Evolutionary conservation across 1,140 invertebrate species (phyloP).

Genomic region (Mylabris phalerata): DNA sequence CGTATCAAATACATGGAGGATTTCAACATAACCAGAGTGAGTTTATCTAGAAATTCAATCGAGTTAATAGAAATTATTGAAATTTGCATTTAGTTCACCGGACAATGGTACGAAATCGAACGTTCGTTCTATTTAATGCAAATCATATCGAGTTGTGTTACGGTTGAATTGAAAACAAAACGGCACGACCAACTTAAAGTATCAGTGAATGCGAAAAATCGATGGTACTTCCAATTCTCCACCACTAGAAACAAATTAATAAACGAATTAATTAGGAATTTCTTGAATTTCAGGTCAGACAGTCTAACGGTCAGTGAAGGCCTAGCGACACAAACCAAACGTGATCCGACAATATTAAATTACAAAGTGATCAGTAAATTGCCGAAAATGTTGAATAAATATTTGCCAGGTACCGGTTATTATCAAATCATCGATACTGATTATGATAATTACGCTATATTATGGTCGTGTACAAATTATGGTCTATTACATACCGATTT

Average conservation of each 20-base stretch:
- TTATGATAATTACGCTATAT: conserved; percentile 59
- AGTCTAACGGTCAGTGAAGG: conserved; percentile 43
- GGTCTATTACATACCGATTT: conserved; percentile 55
- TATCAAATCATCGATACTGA: conserved; percentile 66
- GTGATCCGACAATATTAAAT: conserved; percentile 46
- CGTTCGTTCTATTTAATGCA: conserved; percentile 63
- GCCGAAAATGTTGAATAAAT: conserved; percentile 54
- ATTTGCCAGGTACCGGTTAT: conserved; percentile 58
- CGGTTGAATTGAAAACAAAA: conserved; percentile 49
- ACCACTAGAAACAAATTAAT: background rate
- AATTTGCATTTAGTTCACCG: conserved; percentile 51
- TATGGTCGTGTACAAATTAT: conserved; percentile 63
- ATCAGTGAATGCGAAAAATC: conserved; percentile 51
- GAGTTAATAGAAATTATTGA: background rate
- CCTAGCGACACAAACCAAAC: conserved; percentile 44
- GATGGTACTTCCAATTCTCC: conserved; percentile 48
- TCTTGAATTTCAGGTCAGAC: conserved; percentile 44
- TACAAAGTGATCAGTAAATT: conserved; percentile 54
- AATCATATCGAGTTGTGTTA: conserved; percentile 57
- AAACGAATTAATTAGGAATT: background rate
- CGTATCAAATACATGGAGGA: conserved; percentile 51
- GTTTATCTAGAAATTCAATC: conserved; percentile 22
- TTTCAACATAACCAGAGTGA: conserved; percentile 54
- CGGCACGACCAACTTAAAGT: conserved; percentile 49
- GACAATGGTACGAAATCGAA: conserved; percentile 66